Conservation (phyloP, 2,113 vertebrate genomes). For the Prunella himalayana region DNA sequence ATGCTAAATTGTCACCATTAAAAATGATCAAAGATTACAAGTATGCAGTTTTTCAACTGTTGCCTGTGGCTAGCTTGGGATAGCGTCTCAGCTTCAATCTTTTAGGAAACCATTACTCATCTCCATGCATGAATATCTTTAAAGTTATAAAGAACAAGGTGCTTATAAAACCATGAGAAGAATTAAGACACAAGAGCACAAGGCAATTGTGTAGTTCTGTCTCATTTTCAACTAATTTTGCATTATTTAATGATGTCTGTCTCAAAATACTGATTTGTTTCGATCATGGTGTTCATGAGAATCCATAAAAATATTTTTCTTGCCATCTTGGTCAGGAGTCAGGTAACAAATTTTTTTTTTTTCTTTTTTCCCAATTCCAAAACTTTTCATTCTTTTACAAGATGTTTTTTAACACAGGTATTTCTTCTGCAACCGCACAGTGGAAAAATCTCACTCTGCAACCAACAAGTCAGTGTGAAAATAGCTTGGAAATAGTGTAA, state of each 20-base stretch:
- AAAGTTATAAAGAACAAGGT: neutral
- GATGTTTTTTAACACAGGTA: neutral
- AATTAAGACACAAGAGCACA: neutral
- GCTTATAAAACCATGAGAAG: neutral
- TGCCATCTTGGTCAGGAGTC: neutral
- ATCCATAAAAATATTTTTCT: neutral
- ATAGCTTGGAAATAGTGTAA: neutral
- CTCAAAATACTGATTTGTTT: neutral
- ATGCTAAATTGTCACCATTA: neutral
- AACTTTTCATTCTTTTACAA: neutral
- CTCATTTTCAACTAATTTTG: neutral
- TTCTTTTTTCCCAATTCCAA: neutral
- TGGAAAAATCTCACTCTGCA: neutral
- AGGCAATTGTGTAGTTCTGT: neutral
- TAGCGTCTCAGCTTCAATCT: neutral
- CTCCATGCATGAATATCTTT: neutral
- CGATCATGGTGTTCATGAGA: neutral
- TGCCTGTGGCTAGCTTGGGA: neutral
- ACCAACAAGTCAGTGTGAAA: neutral
- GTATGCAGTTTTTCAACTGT: neutral
- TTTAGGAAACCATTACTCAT: neutral
- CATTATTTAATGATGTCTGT: neutral
- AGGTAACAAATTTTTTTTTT: neutral
- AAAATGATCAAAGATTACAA: neutral
- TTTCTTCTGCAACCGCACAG: neutral